Conservation (phyloP, 2,888 invertebrate genomes). For the Rhingia rostrata region DNA sequence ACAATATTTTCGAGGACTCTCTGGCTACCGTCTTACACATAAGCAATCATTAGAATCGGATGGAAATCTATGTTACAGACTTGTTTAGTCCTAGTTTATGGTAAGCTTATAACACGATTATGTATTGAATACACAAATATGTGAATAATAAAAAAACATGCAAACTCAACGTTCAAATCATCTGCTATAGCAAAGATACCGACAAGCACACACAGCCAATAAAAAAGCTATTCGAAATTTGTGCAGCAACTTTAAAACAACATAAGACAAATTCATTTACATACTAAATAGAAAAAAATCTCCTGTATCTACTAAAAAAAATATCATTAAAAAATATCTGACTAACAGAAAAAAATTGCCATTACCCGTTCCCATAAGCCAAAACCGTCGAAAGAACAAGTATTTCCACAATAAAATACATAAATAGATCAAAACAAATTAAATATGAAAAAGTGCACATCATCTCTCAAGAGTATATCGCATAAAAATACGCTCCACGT, state of each 20-base stretch:
- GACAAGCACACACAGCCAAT: no score
- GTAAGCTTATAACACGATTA: no score
- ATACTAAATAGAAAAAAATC: neutral
- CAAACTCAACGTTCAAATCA: no score
- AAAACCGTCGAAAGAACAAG: slow-evolving; percentile 66
- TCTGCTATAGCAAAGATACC: no score
- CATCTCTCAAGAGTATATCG: slow-evolving; percentile 44
- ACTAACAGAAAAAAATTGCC: slow-evolving; percentile 80
- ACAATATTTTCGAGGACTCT: no score
- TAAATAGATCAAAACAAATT: slow-evolving; percentile 39
- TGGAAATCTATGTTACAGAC: no score
- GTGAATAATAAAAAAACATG: no score
- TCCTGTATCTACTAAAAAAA: slow-evolving; percentile 6
- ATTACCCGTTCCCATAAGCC: slow-evolving; percentile 83
- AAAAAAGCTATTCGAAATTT: no score
- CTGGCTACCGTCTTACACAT: no score
- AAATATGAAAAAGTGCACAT: slow-evolving; percentile 48
- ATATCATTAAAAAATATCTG: slow-evolving; percentile 20
- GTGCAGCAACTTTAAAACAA: neutral
- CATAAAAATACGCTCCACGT: slow-evolving; percentile 46
- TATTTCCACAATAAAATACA: slow-evolving; percentile 45
- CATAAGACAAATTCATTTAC: neutral
- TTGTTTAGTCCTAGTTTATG: no score
- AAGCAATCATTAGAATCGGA: no score
- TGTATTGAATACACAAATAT: no score